These are phyloP conservation scores for Agonopterix heracliana DNA, from an alignment of 2,888 invertebrate species.

Conservation along the genomic window DNA sequence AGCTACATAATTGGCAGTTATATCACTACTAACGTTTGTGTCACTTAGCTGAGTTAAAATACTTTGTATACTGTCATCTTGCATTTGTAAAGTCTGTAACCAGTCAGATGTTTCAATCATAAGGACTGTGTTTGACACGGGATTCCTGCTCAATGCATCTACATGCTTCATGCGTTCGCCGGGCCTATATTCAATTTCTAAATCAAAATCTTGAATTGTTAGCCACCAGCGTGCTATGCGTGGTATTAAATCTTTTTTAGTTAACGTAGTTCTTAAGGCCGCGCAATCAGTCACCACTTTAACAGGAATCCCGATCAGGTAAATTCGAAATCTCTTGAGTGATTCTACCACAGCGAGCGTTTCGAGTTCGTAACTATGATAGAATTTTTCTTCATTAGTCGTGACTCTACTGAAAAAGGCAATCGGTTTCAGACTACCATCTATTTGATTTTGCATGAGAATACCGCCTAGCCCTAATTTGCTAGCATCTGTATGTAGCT, in stretches of 20 bases:
- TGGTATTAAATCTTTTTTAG: constrained; percentile 9
- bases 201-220: constrained; percentile 4
- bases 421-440: not conserved
- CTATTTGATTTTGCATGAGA: not conserved
- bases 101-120: not conserved
- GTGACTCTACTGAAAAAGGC: constrained; percentile 1
- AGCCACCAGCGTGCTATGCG: constrained; percentile 12
- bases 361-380: constrained; percentile 2
- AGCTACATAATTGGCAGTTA: not conserved
- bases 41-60: not conserved
- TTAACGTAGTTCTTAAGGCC: constrained; percentile 4
- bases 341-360: constrained; percentile 1
- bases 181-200: not conserved
- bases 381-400: not conserved
- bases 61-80: not conserved
- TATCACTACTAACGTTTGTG: not conserved
- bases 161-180: not conserved
- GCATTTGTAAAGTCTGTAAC: not conserved
- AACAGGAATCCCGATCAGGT: not conserved
- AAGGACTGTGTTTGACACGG: not conserved
- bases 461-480: constrained; percentile 1
- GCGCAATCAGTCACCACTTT: constrained; percentile 4
- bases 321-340: not conserved
- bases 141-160: not conserved
- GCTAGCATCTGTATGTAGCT: constrained; percentile 3